These are phyloP conservation scores for Drosophila burlai DNA, from an alignment of 1,140 invertebrate species.

Conservation along the genomic window DNA sequence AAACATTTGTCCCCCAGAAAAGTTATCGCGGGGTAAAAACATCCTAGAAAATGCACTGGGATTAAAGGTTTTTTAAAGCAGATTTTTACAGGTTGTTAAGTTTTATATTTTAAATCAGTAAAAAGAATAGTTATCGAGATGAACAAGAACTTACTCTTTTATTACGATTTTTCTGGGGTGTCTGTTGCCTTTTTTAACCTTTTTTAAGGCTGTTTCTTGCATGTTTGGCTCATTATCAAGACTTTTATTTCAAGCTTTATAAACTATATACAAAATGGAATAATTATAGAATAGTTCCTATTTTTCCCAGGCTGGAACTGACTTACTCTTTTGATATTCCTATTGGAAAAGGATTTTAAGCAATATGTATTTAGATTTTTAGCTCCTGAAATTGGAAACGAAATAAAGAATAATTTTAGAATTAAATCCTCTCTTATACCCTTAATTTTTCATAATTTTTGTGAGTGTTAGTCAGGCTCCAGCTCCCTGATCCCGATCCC, in stretches of 20 bases:
- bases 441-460: background rate
- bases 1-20: slow-evolving; percentile 33
- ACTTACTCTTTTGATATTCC: background rate
- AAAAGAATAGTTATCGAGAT: background rate
- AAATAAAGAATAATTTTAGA: background rate
- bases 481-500: slow-evolving; percentile 16
- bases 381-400: background rate
- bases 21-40: background rate
- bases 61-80: background rate
- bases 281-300: no score
- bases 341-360: background rate
- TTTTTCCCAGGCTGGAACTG: no score
- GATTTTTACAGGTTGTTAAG: background rate
- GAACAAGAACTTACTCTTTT: accelerated
- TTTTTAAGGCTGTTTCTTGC: background rate
- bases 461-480: background rate
- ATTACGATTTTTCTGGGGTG: background rate
- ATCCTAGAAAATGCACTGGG: slow-evolving; percentile 27
- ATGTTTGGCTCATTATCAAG: no score
- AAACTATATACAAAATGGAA: no score
- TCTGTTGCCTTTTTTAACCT: background rate
- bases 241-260: no score
- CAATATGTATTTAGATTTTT: background rate
- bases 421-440: no score
- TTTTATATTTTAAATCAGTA: background rate